A percentile compares a stretch with the other conserved stretches of the same genome.
Evolutionary conservation across 2,888 invertebrate genomes (phyloP).

Genomic region (Pedicia rivosa): DNA sequence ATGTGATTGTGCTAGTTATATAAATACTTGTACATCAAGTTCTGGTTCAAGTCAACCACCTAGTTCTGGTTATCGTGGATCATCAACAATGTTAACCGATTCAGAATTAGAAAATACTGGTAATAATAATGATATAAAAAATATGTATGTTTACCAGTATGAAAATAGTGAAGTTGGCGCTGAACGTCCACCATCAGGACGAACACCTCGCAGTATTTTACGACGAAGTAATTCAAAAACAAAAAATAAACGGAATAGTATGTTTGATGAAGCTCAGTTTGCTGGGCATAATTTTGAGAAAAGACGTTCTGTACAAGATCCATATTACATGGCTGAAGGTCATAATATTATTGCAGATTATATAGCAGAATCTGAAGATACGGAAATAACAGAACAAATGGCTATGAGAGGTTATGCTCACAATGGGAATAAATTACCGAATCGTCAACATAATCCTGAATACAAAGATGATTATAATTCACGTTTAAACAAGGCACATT

Average conservation of each 20-base stretch:
- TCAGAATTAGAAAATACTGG: no score
- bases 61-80: conserved; percentile 74
- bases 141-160: conserved; percentile 66
- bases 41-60: conserved; percentile 51
- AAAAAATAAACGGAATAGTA: conserved; percentile 55
- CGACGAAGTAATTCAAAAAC: conserved; percentile 21
- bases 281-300: conserved; percentile 35
- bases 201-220: conserved; percentile 35
- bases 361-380: conserved; percentile 17
- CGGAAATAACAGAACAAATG: not conserved
- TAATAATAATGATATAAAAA: conserved; percentile 33
- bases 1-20: conserved; percentile 28
- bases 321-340: conserved; percentile 33
- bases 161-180: conserved; percentile 30
- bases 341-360: conserved; percentile 20
- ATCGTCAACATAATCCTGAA: conserved; percentile 7
- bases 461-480: not conserved
- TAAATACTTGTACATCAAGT: conserved; percentile 17
- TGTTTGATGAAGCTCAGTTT: conserved; percentile 37
- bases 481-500: no score
- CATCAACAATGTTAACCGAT: conserved; percentile 65
- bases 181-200: conserved; percentile 45
- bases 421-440: conserved; percentile 5
- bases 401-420: not conserved
- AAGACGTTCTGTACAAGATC: conserved; percentile 60